Evolutionary conservation across 2,888 invertebrate species (phyloP).

Genomic region (Gisinianus flammeolus): DNA sequence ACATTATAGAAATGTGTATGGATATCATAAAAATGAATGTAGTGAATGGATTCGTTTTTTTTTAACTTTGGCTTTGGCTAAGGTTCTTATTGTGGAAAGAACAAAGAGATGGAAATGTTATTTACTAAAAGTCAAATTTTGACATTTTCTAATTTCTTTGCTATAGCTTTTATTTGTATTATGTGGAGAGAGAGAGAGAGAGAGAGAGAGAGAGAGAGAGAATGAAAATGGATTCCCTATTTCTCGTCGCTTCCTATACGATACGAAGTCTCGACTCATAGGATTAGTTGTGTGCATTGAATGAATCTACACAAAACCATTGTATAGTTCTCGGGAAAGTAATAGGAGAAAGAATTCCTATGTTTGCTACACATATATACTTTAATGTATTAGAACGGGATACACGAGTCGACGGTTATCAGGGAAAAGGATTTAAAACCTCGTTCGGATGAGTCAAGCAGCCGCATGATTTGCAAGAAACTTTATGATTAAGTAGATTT

Average conservation of each 20-base stretch:
- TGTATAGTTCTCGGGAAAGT: no score
- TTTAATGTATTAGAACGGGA: no score
- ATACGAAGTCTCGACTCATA: background rate
- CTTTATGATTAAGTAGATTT: conserved; percentile 14
- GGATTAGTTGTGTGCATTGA: background rate
- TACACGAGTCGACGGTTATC: no score
- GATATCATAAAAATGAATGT: conserved; percentile 10
- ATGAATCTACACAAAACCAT: no score
- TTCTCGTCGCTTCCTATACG: background rate
- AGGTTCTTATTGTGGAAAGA: conserved; percentile 22
- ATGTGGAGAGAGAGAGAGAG: background rate
- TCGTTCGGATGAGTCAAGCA: background rate
- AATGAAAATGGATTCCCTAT: background rate
- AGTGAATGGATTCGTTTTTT: conserved; percentile 14
- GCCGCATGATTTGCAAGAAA: background rate
- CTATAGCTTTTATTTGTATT: background rate
- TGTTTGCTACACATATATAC: no score
- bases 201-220: background rate
- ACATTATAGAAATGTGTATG: background rate
- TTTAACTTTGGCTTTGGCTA: conserved; percentile 18
- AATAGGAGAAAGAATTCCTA: no score
- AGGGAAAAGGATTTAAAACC: background rate
- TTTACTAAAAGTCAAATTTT: conserved; percentile 58
- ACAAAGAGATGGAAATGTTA: conserved; percentile 43
- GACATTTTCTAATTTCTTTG: conserved; percentile 56